Percentiles rank a stretch among this genome's conserved stretches.
Evolutionary conservation across 1,140 invertebrate species (phyloP).

Genomic region (Leptinotarsa defecta): DNA sequence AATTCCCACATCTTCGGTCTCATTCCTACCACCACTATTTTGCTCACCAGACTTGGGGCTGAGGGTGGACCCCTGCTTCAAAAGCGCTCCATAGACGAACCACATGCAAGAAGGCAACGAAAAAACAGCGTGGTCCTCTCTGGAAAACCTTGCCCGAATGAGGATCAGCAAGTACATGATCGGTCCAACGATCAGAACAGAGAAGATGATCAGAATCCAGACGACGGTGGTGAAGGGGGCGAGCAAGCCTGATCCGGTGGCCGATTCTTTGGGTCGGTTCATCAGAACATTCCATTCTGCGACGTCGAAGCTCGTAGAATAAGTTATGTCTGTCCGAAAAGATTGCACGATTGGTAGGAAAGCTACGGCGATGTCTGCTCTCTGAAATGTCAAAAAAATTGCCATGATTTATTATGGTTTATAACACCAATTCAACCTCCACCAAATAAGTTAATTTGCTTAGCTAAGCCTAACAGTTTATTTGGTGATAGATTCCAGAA

Average conservation of each 20-base stretch:
- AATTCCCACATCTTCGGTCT: background rate
- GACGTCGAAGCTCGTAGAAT: conserved; percentile 71
- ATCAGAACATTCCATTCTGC: conserved; percentile 77
- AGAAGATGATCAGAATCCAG: conserved; percentile 76
- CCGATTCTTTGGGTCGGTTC: conserved; percentile 76
- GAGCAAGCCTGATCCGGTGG: conserved; percentile 79
- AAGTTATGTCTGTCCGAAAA: conserved; percentile 62
- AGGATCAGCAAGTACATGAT: conserved; percentile 75
- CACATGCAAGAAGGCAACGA: conserved; percentile 73
- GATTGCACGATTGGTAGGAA: conserved; percentile 73
- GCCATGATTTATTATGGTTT: too few species aligned
- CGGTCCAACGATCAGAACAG: conserved; percentile 75
- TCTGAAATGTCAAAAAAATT: conserved; percentile 56
- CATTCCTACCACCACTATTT: background rate
- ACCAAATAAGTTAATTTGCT: too few species aligned
- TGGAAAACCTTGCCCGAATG: conserved; percentile 62
- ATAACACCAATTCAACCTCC: too few species aligned
- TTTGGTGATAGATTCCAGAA: too few species aligned
- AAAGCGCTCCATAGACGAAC: conserved; percentile 87
- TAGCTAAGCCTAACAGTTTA: too few species aligned
- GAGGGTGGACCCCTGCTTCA: conserved; percentile 84
- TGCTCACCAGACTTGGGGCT: conserved; percentile 73
- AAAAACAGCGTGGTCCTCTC: conserved; percentile 46
- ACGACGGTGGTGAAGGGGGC: conserved; percentile 79
- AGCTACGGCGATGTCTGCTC: conserved; percentile 75